phyloP scores from a whole-genome alignment of 2,888 invertebrate genomes.

The Gastrophysa polygoni region DNA sequence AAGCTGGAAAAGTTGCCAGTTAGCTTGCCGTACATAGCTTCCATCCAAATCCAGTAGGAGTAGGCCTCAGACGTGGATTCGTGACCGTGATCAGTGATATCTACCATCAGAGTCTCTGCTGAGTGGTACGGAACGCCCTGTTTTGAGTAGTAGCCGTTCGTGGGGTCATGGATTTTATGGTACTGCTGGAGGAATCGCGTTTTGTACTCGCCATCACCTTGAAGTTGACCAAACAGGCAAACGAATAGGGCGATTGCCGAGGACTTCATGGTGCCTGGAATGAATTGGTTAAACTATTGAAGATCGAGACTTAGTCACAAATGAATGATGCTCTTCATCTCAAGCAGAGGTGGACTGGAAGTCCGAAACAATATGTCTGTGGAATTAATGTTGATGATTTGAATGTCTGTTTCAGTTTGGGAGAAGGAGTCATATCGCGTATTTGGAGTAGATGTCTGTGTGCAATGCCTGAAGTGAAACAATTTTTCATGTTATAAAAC shows the following conservation, averaged over 20 bases:
- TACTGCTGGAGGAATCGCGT: constrained; percentile 40
- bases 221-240: constrained; percentile 17
- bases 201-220: constrained; percentile 31
- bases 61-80: constrained; percentile 43
- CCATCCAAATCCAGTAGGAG: constrained; percentile 38
- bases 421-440: no score
- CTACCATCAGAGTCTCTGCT: constrained; percentile 41
- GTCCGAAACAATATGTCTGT: no score
- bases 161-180: constrained; percentile 35
- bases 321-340: no score
- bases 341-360: no score
- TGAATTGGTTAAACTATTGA: no score
- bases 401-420: no score
- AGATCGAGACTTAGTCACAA: no score
- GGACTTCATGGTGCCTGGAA: constrained; percentile 14
- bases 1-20: constrained; percentile 35
- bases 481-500: no score
- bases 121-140: constrained; percentile 40
- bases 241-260: background rate
- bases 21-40: constrained; percentile 40
- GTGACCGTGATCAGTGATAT: constrained; percentile 41
- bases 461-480: no score
- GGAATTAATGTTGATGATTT: no score
- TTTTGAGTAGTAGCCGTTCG: constrained; percentile 39
- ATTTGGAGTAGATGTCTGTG: no score